Evolutionary conservation across 1,140 invertebrate species (phyloP).

Genomic region (Spodoptera litura): DNA sequence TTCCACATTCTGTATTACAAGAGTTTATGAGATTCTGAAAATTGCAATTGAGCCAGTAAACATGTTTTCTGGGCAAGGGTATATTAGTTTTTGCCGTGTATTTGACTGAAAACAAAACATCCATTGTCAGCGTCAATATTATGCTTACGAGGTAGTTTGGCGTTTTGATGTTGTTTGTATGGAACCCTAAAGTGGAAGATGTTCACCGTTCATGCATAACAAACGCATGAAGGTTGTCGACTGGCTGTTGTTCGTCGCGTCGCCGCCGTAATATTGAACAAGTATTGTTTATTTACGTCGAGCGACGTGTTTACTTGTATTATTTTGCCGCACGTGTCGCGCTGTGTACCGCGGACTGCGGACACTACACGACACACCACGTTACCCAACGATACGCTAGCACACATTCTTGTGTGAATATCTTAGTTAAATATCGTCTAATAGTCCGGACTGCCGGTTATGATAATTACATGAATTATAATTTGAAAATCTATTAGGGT

Average conservation of each 20-base stretch:
- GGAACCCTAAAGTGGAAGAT: constrained; percentile 31
- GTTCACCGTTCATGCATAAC: constrained; percentile 33
- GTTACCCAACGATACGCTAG: neutral
- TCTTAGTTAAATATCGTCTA: constrained; percentile 13
- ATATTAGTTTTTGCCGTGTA: neutral
- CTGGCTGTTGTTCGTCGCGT: constrained; percentile 5
- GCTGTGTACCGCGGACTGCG: neutral
- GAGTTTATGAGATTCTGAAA: neutral
- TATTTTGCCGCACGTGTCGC: constrained; percentile 15
- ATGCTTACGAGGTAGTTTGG: neutral
- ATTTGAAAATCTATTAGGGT: constrained; percentile 23
- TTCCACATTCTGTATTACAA: neutral
- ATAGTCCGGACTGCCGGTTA: constrained; percentile 1
- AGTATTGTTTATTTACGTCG: constrained; percentile 36
- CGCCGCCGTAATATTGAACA: constrained; percentile 24
- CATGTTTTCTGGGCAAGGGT: no score
- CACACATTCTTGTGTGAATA: constrained; percentile 18
- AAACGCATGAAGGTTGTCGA: constrained; percentile 37
- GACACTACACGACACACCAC: neutral
- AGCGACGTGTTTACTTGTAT: constrained; percentile 31
- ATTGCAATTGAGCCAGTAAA: neutral
- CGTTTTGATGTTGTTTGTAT: neutral
- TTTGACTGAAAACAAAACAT: neutral
- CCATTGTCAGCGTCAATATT: neutral
- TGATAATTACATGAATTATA: constrained; percentile 22